These are phyloP conservation scores for Heterochromis multidens DNA, from an alignment of 2,113 vertebrate genomes.

Conservation along the genomic window DNA sequence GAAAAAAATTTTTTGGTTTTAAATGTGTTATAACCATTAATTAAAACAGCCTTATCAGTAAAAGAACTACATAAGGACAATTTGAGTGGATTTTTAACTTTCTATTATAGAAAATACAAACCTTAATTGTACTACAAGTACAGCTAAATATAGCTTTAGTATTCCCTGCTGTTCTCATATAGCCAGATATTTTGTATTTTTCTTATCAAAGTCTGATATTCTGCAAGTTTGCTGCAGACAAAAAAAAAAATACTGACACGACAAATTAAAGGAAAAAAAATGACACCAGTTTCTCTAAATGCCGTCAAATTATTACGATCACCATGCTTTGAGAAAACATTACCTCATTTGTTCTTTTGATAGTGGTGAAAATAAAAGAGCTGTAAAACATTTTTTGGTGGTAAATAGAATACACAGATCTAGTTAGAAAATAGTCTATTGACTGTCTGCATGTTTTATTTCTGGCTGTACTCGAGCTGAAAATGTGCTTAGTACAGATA, in stretches of 20 bases:
- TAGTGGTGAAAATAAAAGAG: background rate
- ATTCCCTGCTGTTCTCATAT: background rate
- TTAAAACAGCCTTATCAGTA: background rate
- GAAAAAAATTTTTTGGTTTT: background rate
- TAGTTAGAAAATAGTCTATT: background rate
- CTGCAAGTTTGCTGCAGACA: background rate
- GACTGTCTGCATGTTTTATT: background rate
- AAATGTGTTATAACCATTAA: background rate
- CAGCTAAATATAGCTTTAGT: background rate
- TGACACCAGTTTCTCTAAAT: background rate
- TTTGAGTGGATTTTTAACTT: background rate
- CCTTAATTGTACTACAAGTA: background rate
- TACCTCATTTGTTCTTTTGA: background rate
- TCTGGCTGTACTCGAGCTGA: background rate
- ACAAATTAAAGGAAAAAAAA: background rate
- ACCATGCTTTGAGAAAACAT: background rate
- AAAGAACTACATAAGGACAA: background rate
- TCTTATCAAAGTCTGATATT: background rate
- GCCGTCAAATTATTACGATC: background rate
- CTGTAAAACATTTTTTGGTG: background rate
- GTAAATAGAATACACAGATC: background rate
- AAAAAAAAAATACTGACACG: background rate
- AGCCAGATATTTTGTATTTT: background rate
- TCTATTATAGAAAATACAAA: background rate
- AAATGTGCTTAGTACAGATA: conserved; percentile 1